Evolutionary conservation across 2,888 invertebrate species (phyloP), one percentile per base, ranked within the genome.

Genomic region (Hyposoter didymator): DNA sequence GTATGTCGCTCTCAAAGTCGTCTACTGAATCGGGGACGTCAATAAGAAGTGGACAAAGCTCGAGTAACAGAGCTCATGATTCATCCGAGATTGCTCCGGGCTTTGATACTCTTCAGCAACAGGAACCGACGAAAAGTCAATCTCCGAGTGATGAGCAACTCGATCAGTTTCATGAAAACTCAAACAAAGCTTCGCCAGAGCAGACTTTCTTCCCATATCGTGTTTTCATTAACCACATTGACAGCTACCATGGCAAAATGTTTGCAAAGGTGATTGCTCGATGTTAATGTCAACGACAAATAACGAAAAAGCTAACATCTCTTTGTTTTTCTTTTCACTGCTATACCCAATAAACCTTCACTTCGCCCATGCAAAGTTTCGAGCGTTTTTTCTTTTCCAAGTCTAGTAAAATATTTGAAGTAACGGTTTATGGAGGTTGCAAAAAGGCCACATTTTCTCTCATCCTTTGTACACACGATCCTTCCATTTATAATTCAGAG

Each of bases 151-250:
- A 69, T n/a, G 52, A 81, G 47, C 59, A 75, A 22, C 7, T 39
- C 35, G 8, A 10, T 14, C 22, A 39, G n/a, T 8, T 32, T 17
- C 39, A 12, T 3, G 43, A 47, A 82, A 82, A 73, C 8, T 35
- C 32, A 4, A 19, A 17, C 5, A 45, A 70, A 5, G n/a, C 59
- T 10, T 17, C 55, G 7, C 66, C 8, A 10, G 87, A 88, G 35
- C 5, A 75, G 6, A 52, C 55, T 52, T 95, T 95, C 88, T 94
- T 94, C 1, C 94, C 92, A 14, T 95, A 95, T 90, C 94, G 96
- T 62, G 94, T 95, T 90, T 96, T 96, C 90, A 92, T 96, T 66
- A 96, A 96, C 91, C 95, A 95, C 86, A 92, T 96, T 66, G 96
- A 96, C 91, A 95, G 95, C n/a, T 96, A 95, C 91, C 95, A 95